Base-by-base conservation (phyloP, 1,140 invertebrate species). In the Anastrepha obliqua region DNA sequence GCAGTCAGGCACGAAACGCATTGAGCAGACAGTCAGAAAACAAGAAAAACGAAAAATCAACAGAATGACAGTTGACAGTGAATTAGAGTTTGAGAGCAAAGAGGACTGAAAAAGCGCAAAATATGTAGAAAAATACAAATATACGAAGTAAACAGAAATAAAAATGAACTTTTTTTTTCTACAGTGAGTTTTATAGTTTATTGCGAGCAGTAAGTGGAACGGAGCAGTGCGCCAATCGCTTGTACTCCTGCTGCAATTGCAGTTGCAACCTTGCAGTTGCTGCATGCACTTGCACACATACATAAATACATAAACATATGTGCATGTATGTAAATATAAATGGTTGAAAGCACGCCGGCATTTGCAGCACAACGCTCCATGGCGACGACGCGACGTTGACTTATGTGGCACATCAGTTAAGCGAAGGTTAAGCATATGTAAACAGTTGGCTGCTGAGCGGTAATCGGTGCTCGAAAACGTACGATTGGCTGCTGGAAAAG, bases 351-450 rank as follows among this genome's bases (percentile, higher is more conserved):
- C 47, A 11, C 15, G 74, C 74, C 29, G 51, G 44, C 47, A 17
- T 62, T 62, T 62, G 13, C n/a, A n/a, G 64, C 64, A 67, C n/a
- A 62, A 4, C 60, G 51, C 11, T 55, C 29, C 29, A 29, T 29
- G 17, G 42, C 74, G 47, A 55, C 39, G 39, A 70, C 20, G 29
- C 29, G 51, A 58, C 74, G 51, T 55, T 81, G 74, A 81, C 74
- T 81, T 81, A 55, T 81, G 74, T 81, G 47, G 74, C 74, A 81
- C 74, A 81, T 81, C 74, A 81, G 74, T 81, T 81, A 81, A 81
- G 74, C 74, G 74, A 81, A 81, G 74, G 74, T 81, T 81, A 81
- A 81, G 44, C 74, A 81, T 55, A 55, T 81, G 74, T 81, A 81
- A 51, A 81, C 74, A 81, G 44, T 51, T 81, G 74, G 47, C 74